phyloP scores from a whole-genome alignment of 2,888 invertebrate species.

The Metellina segmentata region DNA sequence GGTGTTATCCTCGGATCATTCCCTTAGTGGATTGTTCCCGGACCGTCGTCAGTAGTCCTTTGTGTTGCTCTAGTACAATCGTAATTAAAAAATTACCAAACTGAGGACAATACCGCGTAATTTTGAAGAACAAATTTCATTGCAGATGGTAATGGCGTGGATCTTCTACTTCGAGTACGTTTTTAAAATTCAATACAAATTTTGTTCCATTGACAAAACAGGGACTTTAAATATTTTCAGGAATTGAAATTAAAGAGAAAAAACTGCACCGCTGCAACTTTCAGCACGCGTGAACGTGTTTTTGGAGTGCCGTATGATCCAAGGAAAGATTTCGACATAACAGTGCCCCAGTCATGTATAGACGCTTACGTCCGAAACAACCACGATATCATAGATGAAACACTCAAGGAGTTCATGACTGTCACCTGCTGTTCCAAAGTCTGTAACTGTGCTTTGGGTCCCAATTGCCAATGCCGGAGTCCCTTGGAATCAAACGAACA shows the following conservation, averaged over 20 bases:
- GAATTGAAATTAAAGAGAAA: constrained; percentile 8
- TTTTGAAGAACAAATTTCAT: too few species aligned
- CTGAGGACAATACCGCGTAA: too few species aligned
- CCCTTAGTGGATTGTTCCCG: too few species aligned
- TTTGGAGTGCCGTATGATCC: constrained; percentile 70
- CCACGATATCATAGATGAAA: not conserved
- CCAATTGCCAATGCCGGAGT: too few species aligned
- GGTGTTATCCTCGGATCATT: too few species aligned
- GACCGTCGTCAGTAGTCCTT: too few species aligned
- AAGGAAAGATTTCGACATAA: constrained; percentile 41
- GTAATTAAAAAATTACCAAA: too few species aligned
- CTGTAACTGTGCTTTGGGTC: constrained; percentile 45
- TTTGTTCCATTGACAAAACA: not conserved
- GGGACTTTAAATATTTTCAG: not conserved
- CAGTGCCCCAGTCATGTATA: constrained; percentile 4
- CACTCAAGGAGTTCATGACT: constrained; percentile 11
- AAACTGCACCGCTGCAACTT: not conserved
- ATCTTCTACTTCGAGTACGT: too few species aligned
- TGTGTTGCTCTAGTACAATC: too few species aligned
- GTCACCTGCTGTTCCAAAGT: constrained; percentile 29
- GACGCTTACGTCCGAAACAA: constrained; percentile 25
- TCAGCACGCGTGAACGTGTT: constrained; percentile 50
- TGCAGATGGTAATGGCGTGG: too few species aligned
- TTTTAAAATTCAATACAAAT: too few species aligned
- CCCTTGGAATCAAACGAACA: too few species aligned